Base-by-base conservation (phyloP, 1,140 invertebrate species). In the Bombus haemorrhoidalis region DNA sequence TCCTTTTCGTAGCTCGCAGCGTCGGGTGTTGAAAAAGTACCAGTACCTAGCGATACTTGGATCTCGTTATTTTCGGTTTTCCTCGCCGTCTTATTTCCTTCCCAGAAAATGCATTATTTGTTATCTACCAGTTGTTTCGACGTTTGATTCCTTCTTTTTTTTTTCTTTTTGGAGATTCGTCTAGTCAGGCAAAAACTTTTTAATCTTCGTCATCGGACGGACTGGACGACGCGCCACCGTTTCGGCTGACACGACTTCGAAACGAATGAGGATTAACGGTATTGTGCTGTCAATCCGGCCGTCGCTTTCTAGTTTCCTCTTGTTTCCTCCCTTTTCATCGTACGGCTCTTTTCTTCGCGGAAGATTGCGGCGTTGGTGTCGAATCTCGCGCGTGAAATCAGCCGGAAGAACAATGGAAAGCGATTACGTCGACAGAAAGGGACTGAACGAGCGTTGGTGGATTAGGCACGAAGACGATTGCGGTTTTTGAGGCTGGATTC, bases 251-350 rank as follows among this genome's bases (percentile, higher is more conserved):
- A 71, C 87, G 81, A 85, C 81, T 91, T 88, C 87, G 83, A 90
- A 91, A 90, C 89, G 84, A 77, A 91, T 88, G 84, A 90, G 87
- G 90, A 91, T 91, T 91, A 91, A 91, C 89, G 87, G 86, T 88
- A 91, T 91, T 91, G 90, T 91, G 87, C 83, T 90, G 90, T 90
- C 89, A 88, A 90, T 89, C 88, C 81, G 59, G 57, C 68, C 68
- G 64, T 43, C 72, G 47, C 71, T 86, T 34, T 66, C 83, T 73
- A 53, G 79, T 75, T 66, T 59, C 68, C 83, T 69, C 86, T 86
- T 87, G 79, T 83, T 87, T 81, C 81, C 57, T 59, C 43, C 81
- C 47, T 85, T 69, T 77, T 72, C 76, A n/a, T 81, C 28, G 64
- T 25, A 22, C 59, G 41, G 34, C 12, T 64, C 57, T 88, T 88